Conservation (phyloP, 2,113 vertebrate genomes). For the Chinchilla lanigera region DNA sequence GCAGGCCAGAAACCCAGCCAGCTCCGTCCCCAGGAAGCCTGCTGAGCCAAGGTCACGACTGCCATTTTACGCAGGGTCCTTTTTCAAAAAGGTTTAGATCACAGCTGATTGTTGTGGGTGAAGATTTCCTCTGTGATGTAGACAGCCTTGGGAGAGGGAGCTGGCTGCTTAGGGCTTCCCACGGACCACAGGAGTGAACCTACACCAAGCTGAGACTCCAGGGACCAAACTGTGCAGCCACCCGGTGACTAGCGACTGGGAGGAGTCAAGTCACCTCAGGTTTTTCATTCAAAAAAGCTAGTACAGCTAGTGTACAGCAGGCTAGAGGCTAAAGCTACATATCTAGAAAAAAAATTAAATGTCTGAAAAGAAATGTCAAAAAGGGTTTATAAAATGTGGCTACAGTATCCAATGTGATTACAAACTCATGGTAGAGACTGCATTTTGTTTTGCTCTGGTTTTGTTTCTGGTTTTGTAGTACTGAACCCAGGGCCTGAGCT, state of each 20-base stretch:
- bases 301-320: not conserved
- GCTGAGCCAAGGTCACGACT: constrained; percentile 74
- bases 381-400: not conserved
- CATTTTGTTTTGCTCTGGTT: not conserved
- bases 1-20: constrained; percentile 77
- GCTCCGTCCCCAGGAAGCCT: constrained; percentile 64
- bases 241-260: not conserved
- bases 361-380: constrained; percentile 47
- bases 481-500: not conserved
- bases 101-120: constrained; percentile 60
- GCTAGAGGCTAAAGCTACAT: not conserved
- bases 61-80: constrained; percentile 67
- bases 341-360: constrained; percentile 23
- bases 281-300: not conserved
- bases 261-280: not conserved
- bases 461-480: not conserved
- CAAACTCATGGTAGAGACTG: not conserved
- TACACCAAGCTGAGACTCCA: not conserved
- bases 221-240: not conserved
- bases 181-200: not conserved
- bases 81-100: constrained; percentile 67
- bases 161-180: not conserved
- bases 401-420: not conserved
- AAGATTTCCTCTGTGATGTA: constrained; percentile 69
- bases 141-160: not conserved